Percentiles rank a stretch among this genome's conserved stretches.
phyloP scores from a whole-genome alignment of 2,113 vertebrate species.

The Ammodytes marinus region DNA sequence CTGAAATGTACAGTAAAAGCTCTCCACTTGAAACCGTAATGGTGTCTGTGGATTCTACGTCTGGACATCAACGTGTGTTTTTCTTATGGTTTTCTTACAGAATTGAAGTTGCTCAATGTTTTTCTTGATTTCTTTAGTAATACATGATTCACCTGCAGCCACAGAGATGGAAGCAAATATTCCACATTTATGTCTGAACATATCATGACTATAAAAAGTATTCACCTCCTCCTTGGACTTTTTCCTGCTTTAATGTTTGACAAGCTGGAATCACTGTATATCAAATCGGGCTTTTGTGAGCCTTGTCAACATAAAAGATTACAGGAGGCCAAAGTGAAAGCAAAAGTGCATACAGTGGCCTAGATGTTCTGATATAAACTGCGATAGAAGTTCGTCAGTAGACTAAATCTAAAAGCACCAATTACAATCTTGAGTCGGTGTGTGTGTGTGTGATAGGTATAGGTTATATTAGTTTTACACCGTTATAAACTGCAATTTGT shows the following conservation, averaged over 20 bases:
- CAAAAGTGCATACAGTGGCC: not conserved
- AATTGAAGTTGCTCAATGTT: not conserved
- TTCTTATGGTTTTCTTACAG: not conserved
- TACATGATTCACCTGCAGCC: not conserved
- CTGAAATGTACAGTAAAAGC: not conserved
- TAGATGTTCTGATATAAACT: not conserved
- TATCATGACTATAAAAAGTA: slow-evolving; percentile 14
- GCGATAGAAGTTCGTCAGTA: not conserved
- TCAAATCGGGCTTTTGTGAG: not conserved
- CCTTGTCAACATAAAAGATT: not conserved
- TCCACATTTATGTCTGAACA: not conserved
- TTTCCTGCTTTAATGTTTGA: slow-evolving; percentile 10
- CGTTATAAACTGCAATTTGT: not conserved
- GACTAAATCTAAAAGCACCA: not conserved
- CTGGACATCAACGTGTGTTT: not conserved
- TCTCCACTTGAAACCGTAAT: not conserved
- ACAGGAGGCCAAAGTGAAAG: not conserved
- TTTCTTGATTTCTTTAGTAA: not conserved
- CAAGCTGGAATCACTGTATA: not conserved
- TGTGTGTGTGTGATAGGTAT: not conserved
- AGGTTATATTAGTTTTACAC: not conserved
- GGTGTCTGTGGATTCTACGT: not conserved
- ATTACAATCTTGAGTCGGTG: not conserved
- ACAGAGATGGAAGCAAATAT: slow-evolving; percentile 3
- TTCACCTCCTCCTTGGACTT: not conserved